Percentiles rank a stretch among this genome's conserved stretches.
Evolutionary conservation across 1,140 invertebrate species (phyloP).

Genomic region (Eciton burchellii): DNA sequence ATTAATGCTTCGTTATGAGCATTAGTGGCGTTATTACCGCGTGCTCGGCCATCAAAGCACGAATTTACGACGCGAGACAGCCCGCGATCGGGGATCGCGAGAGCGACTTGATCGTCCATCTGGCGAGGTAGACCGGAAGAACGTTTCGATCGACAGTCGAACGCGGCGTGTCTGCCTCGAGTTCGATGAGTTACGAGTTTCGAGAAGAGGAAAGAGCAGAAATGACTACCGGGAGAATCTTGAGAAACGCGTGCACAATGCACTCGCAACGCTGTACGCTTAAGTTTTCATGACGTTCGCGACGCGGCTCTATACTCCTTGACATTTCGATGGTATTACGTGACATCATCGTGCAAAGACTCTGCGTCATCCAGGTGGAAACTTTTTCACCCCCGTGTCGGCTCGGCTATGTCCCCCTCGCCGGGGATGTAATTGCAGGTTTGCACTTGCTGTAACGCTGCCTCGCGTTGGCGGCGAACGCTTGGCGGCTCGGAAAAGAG

Average conservation of each 20-base stretch:
- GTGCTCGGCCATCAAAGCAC: no score
- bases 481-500: no score
- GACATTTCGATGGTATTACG: slow-evolving; percentile 40
- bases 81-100: no score
- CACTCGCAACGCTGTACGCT: background rate
- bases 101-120: no score
- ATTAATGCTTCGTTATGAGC: background rate
- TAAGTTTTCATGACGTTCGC: background rate
- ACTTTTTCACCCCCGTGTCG: background rate
- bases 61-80: no score
- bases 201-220: no score
- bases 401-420: background rate
- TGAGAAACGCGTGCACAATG: background rate
- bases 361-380: background rate
- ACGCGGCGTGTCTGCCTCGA: no score
- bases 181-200: no score
- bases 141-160: no score
- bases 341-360: slow-evolving; percentile 25
- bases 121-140: no score
- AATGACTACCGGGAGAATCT: no score
- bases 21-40: no score
- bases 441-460: background rate
- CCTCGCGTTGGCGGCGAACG: background rate
- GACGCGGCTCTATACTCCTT: slow-evolving; percentile 32
- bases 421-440: background rate